A percentile compares a stretch with the other conserved stretches of the same genome.
Evolutionary conservation across 2,113 vertebrate genomes (phyloP).

Genomic region (Dermatemys mawii): DNA sequence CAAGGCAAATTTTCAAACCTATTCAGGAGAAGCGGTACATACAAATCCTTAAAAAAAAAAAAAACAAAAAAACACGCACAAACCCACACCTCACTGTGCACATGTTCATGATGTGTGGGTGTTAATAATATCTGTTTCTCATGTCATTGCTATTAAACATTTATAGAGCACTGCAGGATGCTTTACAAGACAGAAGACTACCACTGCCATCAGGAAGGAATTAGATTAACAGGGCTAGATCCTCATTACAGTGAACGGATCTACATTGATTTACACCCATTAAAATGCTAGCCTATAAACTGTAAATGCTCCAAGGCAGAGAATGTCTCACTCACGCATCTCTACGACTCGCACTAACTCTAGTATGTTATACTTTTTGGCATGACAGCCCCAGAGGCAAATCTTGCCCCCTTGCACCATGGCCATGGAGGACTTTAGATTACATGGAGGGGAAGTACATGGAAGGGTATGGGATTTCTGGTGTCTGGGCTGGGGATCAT

Average conservation of each 20-base stretch:
- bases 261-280: background rate
- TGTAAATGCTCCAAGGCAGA: background rate
- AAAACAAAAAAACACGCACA: no score
- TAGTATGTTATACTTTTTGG: background rate
- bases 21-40: fast-evolving
- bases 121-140: background rate
- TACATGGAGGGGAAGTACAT: background rate
- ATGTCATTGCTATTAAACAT: background rate
- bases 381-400: background rate
- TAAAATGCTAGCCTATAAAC: background rate
- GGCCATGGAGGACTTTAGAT: background rate
- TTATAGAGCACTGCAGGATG: background rate
- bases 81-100: background rate
- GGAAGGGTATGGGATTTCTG: background rate
- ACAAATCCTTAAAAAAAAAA: background rate
- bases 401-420: background rate
- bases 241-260: background rate
- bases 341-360: background rate
- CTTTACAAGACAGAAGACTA: background rate
- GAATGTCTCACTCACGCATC: background rate
- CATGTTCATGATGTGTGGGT: slow-evolving; percentile 40
- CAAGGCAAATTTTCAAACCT: background rate
- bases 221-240: background rate
- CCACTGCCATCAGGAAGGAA: background rate
- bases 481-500: background rate